Evolutionary conservation across 2,113 vertebrate genomes (phyloP), one percentile per base, ranked within the genome.

Genomic region (Antechinus flavipes): DNA sequence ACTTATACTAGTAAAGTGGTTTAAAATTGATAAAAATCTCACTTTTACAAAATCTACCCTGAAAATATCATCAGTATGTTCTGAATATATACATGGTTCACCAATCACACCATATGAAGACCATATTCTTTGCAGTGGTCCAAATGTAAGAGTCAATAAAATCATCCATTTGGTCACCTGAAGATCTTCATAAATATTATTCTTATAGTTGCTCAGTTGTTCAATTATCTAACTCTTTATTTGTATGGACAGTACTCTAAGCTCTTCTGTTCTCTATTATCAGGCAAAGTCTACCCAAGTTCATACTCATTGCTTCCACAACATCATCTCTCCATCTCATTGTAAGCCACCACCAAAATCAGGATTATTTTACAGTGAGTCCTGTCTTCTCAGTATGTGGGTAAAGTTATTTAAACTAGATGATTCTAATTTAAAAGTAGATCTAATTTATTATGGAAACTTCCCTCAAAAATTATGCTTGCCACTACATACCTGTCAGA

Each of bases 1-100:
- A 2, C 96, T 97, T 97, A 92, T 2, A 90, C n/a, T 42, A 53
- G 7, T 35, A 93, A 47, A 95, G 76, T 61, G 47, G 19, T 54
- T 68, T 58, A 50, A 1, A 91, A 46, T 58, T 90, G 54, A 0
- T 46, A 94, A 91, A 90, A 10, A 47, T 47, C 2, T 90, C 7
- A 53, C 30, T 54, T 93, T 95, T 89, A 94, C 54, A 54, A 84
- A 76, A 8, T 84, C 16, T 84, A 42, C 0, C 6, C 58, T 56
- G 24, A 53, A 46, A 30, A 2, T 0, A n/a, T 54, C 54, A 92
- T 5, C 2, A 23, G 7, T 22, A 84, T 23, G 23, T 47, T 9
- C 27, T 56, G 91, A 90, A 0, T 2, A 58, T 9, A 0, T 11
- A 35, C 47, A 93, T 95, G 1, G 49, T 6, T 94, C n/a, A 93